Conservation (phyloP, 23 tunicate genomes). For the Diplosoma virens region DNA sequence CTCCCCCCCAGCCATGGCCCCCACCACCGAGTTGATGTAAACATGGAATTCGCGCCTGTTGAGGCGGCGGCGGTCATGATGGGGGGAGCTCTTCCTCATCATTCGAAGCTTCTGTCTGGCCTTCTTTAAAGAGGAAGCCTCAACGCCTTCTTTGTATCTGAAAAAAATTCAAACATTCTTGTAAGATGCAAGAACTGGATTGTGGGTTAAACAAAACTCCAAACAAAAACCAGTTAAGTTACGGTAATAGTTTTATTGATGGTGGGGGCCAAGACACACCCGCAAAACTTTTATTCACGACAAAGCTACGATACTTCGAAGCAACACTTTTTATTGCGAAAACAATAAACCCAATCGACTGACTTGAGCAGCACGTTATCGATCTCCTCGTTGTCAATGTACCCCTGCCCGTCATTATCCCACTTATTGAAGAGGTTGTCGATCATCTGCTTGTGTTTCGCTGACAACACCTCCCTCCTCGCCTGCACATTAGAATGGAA, state of each 20-base stretch:
- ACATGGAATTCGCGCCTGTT: slow-evolving; percentile 65
- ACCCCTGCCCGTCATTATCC: slow-evolving; percentile 90
- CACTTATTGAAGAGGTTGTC: slow-evolving; percentile 75
- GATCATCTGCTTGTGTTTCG: slow-evolving; percentile 80
- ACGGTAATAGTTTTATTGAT: no score
- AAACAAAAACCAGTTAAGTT: no score
- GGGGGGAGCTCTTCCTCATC: slow-evolving; percentile 44
- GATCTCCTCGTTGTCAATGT: slow-evolving; percentile 65
- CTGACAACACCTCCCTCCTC: slow-evolving; percentile 54
- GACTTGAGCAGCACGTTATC: slow-evolving; percentile 77
- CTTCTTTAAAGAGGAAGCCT: slow-evolving; percentile 63
- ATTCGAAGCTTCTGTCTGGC: slow-evolving; percentile 61
- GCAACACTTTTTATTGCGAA: no score
- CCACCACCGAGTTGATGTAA: slow-evolving; percentile 63
- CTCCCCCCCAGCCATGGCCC: slow-evolving; percentile 79
- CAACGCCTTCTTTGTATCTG: slow-evolving; percentile 89
- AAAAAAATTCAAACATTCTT: no score
- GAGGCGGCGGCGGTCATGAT: slow-evolving; percentile 54
- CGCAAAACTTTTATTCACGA: no score
- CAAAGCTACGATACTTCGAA: no score
- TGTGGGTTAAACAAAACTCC: no score
- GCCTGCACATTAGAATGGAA: slow-evolving; percentile 67
- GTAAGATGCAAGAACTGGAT: no score
- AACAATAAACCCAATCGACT: no score
- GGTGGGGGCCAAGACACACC: no score